Evolutionary conservation across 2,888 invertebrate species (phyloP), one percentile per base, ranked within the genome.

Genomic region (Myathropa florea): DNA sequence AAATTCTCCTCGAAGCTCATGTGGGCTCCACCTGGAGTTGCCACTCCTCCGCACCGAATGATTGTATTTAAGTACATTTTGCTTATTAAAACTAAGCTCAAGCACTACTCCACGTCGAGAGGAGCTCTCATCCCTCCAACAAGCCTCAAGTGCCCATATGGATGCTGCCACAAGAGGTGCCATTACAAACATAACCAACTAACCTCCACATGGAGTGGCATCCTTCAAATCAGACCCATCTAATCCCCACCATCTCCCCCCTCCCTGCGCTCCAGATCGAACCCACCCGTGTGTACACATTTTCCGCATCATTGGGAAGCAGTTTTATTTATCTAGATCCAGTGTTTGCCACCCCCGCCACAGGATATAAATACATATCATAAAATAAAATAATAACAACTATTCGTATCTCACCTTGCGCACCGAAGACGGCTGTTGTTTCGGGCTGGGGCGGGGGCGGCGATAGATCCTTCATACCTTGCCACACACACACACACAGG

Each of bases 341-440:
- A 7, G 18, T 39, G 18, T 7, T 18, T 7, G 18, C 46, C n/a
- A 6, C 46, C 18, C 46, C 46, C 46, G 18, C 46, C 46, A 1
- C 46, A 46, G 46, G 46, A 18, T 46, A 46, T 46, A 46, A 46
- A 46, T 46, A 46, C 57, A 57, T 57, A 23, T 24, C 23, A 24
- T 57, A 57, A 57, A 57, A 57, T 57, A 57, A 57, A 57, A 57
- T 57, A 57, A 57, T 57, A 57, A 57, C 57, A 24, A 57, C 57
- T 23, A 57, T 57, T 26, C 57, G 10, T 7, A 57, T 57, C 57
- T 57, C 57, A 57, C 57, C 57, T 57, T 46, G n/a, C 46, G 7
- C 46, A 4, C 33, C 33, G 33, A 33, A 33, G 33, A n/a, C 39
- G n/a, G 39, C n/a, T 6, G 39, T 39, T n/a, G 39, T 39, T 39